phyloP scores from a whole-genome alignment of 2,797 vertebrate genomes.

The Aythya fuligula region DNA sequence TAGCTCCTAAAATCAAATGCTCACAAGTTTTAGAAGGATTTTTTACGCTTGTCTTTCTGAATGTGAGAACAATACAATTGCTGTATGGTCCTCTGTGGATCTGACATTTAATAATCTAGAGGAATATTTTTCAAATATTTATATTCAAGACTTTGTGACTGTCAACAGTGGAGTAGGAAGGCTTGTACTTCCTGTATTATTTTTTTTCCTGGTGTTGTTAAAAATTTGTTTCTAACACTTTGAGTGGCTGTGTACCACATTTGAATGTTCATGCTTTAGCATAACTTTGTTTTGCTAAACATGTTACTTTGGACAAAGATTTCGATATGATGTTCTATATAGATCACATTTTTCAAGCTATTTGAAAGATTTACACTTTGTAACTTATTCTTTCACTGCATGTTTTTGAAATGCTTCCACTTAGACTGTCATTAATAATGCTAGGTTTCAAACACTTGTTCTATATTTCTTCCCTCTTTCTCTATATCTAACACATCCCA shows the following conservation, averaged over 20 bases:
- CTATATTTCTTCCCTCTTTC: background rate
- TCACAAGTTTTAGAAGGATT: background rate
- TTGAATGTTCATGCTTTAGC: background rate
- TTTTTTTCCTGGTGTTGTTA: background rate
- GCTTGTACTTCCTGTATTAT: background rate
- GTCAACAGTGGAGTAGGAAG: fast-evolving
- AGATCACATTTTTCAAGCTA: background rate
- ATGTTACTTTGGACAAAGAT: background rate
- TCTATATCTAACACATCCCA: background rate
- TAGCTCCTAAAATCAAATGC: background rate
- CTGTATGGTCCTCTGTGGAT: background rate
- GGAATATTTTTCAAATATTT: background rate
- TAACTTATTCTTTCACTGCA: background rate
- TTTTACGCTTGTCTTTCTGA: background rate
- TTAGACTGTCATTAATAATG: background rate
- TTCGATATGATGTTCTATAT: background rate
- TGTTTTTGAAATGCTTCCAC: background rate
- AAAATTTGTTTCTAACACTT: background rate
- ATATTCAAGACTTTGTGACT: background rate
- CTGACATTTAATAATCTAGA: background rate
- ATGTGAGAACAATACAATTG: fast-evolving
- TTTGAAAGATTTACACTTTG: background rate
- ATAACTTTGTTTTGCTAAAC: background rate
- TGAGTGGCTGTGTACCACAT: background rate
- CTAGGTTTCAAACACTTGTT: background rate